Evolutionary conservation across 2,888 invertebrate species (phyloP), one percentile per base, ranked within the genome.

Genomic region (Tuberolachnus salignus): DNA sequence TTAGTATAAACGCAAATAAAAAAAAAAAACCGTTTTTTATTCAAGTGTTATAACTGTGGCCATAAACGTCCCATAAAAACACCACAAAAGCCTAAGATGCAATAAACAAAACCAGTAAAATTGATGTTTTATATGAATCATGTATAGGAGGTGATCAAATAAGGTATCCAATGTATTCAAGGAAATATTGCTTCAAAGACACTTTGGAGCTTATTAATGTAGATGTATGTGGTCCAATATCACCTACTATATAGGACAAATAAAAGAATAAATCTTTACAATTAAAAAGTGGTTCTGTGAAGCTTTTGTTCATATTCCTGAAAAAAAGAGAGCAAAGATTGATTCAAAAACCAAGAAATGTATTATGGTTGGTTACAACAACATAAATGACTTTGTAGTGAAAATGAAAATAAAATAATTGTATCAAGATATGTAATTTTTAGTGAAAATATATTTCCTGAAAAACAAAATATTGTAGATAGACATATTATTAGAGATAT

Each of bases 351-450:
- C 61, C 6, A 63, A 42, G 61, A 63, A 63, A 63, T 63, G 61
- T 63, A 42, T 63, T 63, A 63, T 63, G 61, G 61, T 63, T 63
- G 42, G 61, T 34, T 34, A 34, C 59, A 59, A 59, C 26, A 59
- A 59, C 26, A 59, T 59, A 59, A 59, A 59, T 59, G 34, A 61
- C 61, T 61, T 61, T 61, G 61, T 10, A 53, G 19, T 53, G n/a
- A 53, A 49, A 1, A 49, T 49, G 14, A 49, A 51, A 13, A 51
- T 51, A 51, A 59, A 59, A n/a, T 55, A 19, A n/a, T 59, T 13
- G 34, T 59, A 59, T 59, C 59, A 59, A 61, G 61, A 61, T 10
- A 61, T 61, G 34, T 61, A 61, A 61, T 61, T n/a, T 61, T 61
- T 61, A 42, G 34, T 61, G 34, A 61, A 61, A 4, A 61, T 1